Percentiles rank a stretch among this genome's conserved stretches.
Conservation (phyloP, 2,888 invertebrate species). For the Morinoia aosen region DNA sequence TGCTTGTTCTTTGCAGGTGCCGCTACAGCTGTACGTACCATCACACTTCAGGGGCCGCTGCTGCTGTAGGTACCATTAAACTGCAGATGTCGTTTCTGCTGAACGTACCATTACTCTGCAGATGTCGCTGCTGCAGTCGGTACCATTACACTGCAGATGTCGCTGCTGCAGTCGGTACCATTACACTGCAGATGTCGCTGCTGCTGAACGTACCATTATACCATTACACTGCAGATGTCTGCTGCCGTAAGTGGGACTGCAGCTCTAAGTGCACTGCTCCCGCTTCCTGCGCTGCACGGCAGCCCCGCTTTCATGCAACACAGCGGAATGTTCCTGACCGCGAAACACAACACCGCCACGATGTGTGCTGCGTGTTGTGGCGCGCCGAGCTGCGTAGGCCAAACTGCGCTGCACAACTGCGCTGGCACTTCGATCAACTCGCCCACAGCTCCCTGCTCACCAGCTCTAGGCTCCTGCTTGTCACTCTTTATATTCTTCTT, state of each 20-base stretch:
- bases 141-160: no score
- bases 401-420: neutral
- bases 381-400: neutral
- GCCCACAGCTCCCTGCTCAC: neutral
- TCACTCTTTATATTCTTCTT: no score
- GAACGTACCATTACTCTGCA: no score
- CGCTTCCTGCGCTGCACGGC: neutral
- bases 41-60: no score
- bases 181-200: no score
- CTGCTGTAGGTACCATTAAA: neutral
- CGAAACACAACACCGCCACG: neutral
- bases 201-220: no score
- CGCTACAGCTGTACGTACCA: neutral
- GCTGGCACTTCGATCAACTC: neutral
- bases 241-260: neutral
- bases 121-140: neutral
- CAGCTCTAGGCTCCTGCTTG: neutral
- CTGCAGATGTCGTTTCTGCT: neutral
- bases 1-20: no score
- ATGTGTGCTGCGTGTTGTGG: neutral
- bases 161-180: no score
- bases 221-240: no score
- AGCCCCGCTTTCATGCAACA: neutral
- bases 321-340: constrained; percentile 23
- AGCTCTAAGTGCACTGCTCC: neutral